A percentile compares a stretch with the other conserved stretches of the same genome.
Evolutionary conservation across 2,888 invertebrate species (phyloP).

Genomic region (Drosophila mettleri): DNA sequence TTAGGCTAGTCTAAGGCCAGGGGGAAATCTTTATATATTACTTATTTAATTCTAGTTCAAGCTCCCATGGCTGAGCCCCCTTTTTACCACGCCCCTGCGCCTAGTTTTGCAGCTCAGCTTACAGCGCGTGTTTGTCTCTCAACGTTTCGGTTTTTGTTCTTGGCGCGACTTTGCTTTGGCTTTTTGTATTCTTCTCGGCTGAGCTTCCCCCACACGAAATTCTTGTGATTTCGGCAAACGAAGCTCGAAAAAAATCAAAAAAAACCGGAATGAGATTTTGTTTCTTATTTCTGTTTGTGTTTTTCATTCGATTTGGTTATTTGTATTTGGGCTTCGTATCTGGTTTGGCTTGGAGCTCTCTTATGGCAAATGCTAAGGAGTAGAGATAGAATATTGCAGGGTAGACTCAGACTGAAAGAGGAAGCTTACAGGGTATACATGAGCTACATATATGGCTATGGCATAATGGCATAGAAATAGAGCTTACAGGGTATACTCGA

Average conservation of each 20-base stretch:
- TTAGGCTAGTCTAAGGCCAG: too few species aligned
- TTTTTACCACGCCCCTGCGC: constrained; percentile 10
- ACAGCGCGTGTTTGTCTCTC: constrained; percentile 71
- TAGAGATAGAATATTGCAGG: background rate
- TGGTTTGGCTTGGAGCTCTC: background rate
- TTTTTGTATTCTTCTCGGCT: constrained; percentile 43
- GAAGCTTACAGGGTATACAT: too few species aligned
- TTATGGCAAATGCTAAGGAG: background rate
- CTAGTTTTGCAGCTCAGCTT: constrained; percentile 6
- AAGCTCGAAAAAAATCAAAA: constrained; percentile 34
- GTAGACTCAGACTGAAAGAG: background rate
- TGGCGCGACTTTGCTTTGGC: constrained; percentile 6
- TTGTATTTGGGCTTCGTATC: background rate
- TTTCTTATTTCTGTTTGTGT: background rate
- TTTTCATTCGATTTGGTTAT: constrained; percentile 5
- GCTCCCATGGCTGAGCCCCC: background rate
- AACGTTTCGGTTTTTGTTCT: background rate
- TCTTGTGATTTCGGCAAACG: constrained; percentile 41
- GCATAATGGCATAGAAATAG: too few species aligned
- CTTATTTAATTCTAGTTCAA: too few species aligned
- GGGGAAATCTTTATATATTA: too few species aligned
- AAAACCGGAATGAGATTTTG: constrained; percentile 12
- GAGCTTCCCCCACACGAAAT: constrained; percentile 76
- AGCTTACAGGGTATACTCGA: too few species aligned
- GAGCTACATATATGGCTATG: too few species aligned